These are phyloP conservation scores for Peromyscus polionotus DNA, from an alignment of 2,113 vertebrate genomes.

Conservation along the genomic window DNA sequence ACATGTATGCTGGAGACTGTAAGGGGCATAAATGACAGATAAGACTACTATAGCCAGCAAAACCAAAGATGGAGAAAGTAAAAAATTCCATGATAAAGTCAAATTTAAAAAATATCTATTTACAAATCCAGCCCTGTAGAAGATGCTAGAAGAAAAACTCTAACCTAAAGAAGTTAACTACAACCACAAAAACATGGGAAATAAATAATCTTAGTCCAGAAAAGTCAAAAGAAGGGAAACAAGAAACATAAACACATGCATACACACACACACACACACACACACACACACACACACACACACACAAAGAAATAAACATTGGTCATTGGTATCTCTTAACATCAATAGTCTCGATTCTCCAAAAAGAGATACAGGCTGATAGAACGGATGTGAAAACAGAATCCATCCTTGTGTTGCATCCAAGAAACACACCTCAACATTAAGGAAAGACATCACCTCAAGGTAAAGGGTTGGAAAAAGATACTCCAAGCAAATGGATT, in stretches of 20 bases:
- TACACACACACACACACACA: background rate
- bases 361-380: background rate
- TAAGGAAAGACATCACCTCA: background rate
- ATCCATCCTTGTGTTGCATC: background rate
- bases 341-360: background rate
- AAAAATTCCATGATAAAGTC: background rate
- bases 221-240: background rate
- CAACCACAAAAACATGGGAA: background rate
- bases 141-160: background rate
- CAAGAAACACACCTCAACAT: background rate
- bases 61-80: background rate
- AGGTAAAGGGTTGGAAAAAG: background rate
- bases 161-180: background rate
- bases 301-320: background rate
- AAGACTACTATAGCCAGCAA: too few species aligned
- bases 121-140: background rate
- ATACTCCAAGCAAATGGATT: background rate
- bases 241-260: background rate
- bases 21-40: background rate
- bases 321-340: background rate
- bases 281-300: background rate
- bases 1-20: background rate
- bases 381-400: background rate
- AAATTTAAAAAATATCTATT: background rate
- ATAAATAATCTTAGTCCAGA: background rate